Evolutionary conservation across 1,140 invertebrate genomes (phyloP), one percentile per base, ranked within the genome.

Genomic region (Hyposmocoma kahamanoa): DNA sequence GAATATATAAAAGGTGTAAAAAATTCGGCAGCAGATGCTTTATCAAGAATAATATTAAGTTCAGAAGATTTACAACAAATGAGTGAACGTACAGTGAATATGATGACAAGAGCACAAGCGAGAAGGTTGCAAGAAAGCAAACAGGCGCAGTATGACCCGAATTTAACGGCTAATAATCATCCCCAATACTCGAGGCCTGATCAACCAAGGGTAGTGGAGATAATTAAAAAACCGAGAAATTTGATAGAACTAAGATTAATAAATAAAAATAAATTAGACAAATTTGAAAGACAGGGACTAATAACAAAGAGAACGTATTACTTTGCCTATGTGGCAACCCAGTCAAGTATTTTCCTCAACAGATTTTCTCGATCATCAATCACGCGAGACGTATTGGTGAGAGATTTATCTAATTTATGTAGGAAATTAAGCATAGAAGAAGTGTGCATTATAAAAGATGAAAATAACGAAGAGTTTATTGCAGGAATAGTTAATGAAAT

Each of bases 1-100:
- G 47, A 56, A 15, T 77, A 86, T 54, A 53, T 72, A 51, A 43
- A 42, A 42, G 68, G 64, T 22, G 46, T 21, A 28, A 13, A 52
- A 9, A 65, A 72, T 53, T 26, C 34, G 10, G 51, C 55, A n/a
- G 60, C 53, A 22, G 56, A 66, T 18, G 51, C 48, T 3, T 52
- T 62, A 39, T 54, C 51, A 10, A 21, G 36, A 2, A 24, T 48
- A 13, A 24, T 11, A 4, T 4, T 42, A 10, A 34, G 19, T 22
- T 53, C 45, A 18, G 28, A 36, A 15, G 50, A 53, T 0, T 47
- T 46, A 11, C 51, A 55, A 45, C 36, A 54, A 11, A 60, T 63
- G 56, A 10, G 22, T 54, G 39, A 38, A 26, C 46, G 42, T 28
- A 26, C 22, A 22, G 49, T 5, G 22, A 51, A 9, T 56, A 39